These are phyloP conservation scores for Periphyllus acericola DNA, from an alignment of 2,888 invertebrate genomes.

Conservation along the genomic window DNA sequence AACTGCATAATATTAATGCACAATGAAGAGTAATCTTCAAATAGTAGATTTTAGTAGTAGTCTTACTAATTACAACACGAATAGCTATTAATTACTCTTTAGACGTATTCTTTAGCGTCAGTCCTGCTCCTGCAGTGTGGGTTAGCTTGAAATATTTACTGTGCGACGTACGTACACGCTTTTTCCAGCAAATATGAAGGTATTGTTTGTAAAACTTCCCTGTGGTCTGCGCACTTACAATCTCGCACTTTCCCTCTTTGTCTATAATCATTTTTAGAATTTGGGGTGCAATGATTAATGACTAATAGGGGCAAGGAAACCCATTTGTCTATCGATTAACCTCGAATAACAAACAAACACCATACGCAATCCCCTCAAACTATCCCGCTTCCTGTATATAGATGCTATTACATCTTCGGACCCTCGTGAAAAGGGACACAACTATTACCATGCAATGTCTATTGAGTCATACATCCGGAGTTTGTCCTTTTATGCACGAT, in stretches of 20 bases:
- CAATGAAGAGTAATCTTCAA: too few species aligned
- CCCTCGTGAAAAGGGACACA: conserved; percentile 40
- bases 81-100: too few species aligned
- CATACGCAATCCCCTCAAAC: neutral
- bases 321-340: conserved; percentile 59
- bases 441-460: neutral
- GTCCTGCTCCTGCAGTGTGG: too few species aligned
- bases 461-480: conserved; percentile 49
- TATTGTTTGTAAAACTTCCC: neutral
- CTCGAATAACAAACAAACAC: conserved; percentile 14
- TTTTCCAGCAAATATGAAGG: too few species aligned
- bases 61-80: too few species aligned
- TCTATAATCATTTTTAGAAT: conserved; percentile 9
- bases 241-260: neutral
- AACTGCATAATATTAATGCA: too few species aligned
- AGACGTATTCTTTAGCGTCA: too few species aligned
- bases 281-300: conserved; percentile 55
- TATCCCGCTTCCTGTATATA: conserved; percentile 23
- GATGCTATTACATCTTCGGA: neutral
- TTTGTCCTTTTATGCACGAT: neutral
- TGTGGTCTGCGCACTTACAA: neutral
- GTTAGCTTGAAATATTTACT: too few species aligned
- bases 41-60: too few species aligned
- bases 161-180: too few species aligned
- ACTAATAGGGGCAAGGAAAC: conserved; percentile 16